These are phyloP conservation scores for Leucoptera coffeella DNA, from an alignment of 2,888 invertebrate species.

Conservation along the genomic window DNA sequence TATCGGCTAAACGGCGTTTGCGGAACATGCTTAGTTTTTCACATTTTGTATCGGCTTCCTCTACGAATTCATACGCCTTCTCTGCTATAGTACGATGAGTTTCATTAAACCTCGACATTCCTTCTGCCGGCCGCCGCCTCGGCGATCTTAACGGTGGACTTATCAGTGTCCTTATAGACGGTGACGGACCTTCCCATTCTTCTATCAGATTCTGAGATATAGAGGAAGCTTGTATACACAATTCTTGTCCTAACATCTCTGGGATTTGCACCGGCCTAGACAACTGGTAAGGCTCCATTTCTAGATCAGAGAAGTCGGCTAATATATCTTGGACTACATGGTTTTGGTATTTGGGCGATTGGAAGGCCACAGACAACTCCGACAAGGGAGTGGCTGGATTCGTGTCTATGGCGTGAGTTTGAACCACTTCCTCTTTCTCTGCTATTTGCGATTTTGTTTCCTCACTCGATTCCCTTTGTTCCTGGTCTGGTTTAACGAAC, in stretches of 20 bases:
- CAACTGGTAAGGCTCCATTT: slow-evolving; percentile 45
- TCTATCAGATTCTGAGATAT: slow-evolving; percentile 43
- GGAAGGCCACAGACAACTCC: slow-evolving; percentile 32
- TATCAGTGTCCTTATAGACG: slow-evolving; percentile 39
- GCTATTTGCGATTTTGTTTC: slow-evolving; percentile 21
- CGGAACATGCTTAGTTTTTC: slow-evolving; percentile 83
- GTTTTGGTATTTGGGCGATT: slow-evolving; percentile 47
- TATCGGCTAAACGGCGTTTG: slow-evolving; percentile 79
- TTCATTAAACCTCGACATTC: slow-evolving; percentile 47
- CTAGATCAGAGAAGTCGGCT: slow-evolving; percentile 58
- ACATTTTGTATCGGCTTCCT: slow-evolving; percentile 73
- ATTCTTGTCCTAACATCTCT: slow-evolving; percentile 40
- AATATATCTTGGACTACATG: slow-evolving; percentile 56
- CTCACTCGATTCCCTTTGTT: slow-evolving; percentile 18
- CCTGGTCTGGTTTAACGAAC: slow-evolving; percentile 36
- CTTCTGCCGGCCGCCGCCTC: slow-evolving; percentile 36
- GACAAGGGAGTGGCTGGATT: slow-evolving; percentile 31
- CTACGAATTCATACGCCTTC: slow-evolving; percentile 80
- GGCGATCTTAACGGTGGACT: slow-evolving; percentile 43
- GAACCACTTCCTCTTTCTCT: slow-evolving; percentile 23
- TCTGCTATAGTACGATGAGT: slow-evolving; percentile 55
- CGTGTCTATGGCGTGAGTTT: slow-evolving; percentile 24
- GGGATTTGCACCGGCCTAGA: slow-evolving; percentile 33
- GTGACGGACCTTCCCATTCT: slow-evolving; percentile 46
- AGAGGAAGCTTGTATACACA: slow-evolving; percentile 39